phyloP scores from a whole-genome alignment of 2,797 vertebrate genomes.

The Apogon hyalosoma region DNA sequence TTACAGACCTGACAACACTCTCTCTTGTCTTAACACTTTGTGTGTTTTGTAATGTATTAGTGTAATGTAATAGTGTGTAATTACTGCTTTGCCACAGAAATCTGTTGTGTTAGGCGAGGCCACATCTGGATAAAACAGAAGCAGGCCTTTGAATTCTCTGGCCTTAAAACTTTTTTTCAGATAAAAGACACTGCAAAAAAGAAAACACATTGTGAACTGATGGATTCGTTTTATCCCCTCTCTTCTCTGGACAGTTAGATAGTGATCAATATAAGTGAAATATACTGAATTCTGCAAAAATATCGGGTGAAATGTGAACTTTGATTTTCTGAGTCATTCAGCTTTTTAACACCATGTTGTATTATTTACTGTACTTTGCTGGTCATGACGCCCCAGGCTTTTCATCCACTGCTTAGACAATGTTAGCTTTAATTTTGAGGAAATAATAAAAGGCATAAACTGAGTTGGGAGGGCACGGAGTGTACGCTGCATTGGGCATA shows the following conservation, averaged over 20 bases:
- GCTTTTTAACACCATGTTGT: constrained; percentile 5
- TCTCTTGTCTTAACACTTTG: constrained; percentile 8
- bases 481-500: constrained; percentile 15
- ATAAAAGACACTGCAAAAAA: too few relatives aligned
- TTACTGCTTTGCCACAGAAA: constrained; percentile 39
- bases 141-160: neutral
- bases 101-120: constrained; percentile 32
- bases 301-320: constrained; percentile 2
- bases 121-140: constrained; percentile 9
- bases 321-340: neutral
- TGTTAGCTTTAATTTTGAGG: constrained; percentile 51
- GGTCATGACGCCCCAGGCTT: constrained; percentile 6
- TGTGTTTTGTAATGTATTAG: constrained; percentile 46
- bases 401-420: constrained; percentile 24
- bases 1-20: constrained; percentile 29
- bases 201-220: too few relatives aligned
- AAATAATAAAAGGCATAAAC: constrained; percentile 52
- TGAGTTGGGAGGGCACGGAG: constrained; percentile 31
- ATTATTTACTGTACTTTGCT: constrained; percentile 26
- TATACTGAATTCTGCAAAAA: neutral
- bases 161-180: too few relatives aligned
- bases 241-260: neutral
- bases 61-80: constrained; percentile 50
- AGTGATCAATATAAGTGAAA: neutral
- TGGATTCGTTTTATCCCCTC: too few relatives aligned